Percentiles rank a stretch among this genome's conserved stretches.
Conservation (phyloP, 2,888 invertebrate species). For the Glaucopsyche alexis region DNA sequence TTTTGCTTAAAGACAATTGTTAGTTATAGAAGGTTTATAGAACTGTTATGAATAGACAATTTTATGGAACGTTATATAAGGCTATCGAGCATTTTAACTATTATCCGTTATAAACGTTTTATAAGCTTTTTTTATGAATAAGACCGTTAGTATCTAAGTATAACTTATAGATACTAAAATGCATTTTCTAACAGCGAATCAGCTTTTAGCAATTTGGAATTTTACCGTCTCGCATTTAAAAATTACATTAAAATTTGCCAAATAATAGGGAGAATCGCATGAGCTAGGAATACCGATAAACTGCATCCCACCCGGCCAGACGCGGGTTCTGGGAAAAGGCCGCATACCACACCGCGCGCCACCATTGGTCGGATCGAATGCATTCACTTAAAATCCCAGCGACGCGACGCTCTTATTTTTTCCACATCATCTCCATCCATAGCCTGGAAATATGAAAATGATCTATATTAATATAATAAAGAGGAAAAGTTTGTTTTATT, state of each 20-base stretch:
- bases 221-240: neutral
- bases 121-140: too few relatives aligned
- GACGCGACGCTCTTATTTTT: slow-evolving; percentile 40
- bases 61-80: too few relatives aligned
- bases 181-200: too few relatives aligned
- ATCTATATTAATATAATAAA: too few relatives aligned
- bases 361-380: slow-evolving; percentile 59
- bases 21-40: too few relatives aligned
- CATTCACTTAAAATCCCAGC: slow-evolving; percentile 46
- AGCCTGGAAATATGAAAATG: slow-evolving; percentile 1
- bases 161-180: too few relatives aligned
- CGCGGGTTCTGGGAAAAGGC: slow-evolving; percentile 71
- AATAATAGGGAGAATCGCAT: neutral
- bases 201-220: neutral
- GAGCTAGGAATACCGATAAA: slow-evolving; percentile 37
- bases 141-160: too few relatives aligned
- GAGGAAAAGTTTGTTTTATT: too few relatives aligned
- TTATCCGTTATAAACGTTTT: too few relatives aligned
- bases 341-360: slow-evolving; percentile 65
- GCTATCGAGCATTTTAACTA: too few relatives aligned
- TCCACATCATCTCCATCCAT: slow-evolving; percentile 36
- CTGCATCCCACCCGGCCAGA: slow-evolving; percentile 49
- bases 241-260: neutral
- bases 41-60: too few relatives aligned
- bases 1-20: too few relatives aligned